These are phyloP conservation scores for Thamnophis sirtalis DNA, from an alignment of 2,113 vertebrate species.

Conservation along the genomic window DNA sequence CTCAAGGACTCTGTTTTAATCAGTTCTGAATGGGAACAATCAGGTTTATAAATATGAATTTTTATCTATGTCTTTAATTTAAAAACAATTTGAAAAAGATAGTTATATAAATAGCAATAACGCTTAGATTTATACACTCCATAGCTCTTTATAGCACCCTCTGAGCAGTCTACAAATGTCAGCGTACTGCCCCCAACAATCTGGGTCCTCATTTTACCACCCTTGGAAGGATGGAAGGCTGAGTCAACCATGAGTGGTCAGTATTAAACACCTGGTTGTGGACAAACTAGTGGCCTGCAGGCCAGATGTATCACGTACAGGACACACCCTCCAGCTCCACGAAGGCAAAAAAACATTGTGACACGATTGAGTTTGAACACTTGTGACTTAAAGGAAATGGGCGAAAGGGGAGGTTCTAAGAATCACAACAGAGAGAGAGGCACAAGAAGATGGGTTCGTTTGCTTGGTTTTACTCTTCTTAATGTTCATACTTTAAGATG, in stretches of 20 bases:
- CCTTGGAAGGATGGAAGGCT: neutral
- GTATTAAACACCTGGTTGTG: neutral
- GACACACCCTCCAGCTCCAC: too few relatives aligned
- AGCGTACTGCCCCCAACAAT: neutral
- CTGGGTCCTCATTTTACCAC: neutral
- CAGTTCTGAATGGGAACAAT: neutral
- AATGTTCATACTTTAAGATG: neutral
- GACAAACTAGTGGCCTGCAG: neutral
- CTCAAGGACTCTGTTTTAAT: neutral
- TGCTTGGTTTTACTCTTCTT: neutral
- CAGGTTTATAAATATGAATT: neutral
- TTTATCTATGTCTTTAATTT: neutral
- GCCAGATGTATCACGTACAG: too few relatives aligned
- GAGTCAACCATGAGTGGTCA: neutral
- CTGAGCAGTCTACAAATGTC: neutral
- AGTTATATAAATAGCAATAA: neutral
- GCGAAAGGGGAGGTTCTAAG: neutral
- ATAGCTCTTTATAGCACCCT: neutral
- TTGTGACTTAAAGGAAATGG: neutral
- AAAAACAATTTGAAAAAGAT: neutral
- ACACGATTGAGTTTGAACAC: too few relatives aligned
- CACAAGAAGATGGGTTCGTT: neutral
- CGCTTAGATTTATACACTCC: neutral
- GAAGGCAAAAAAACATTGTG: too few relatives aligned
- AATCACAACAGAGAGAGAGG: neutral